These are phyloP conservation scores for Liodrosophila aerea DNA, from an alignment of 2,888 invertebrate genomes.

Conservation along the genomic window DNA sequence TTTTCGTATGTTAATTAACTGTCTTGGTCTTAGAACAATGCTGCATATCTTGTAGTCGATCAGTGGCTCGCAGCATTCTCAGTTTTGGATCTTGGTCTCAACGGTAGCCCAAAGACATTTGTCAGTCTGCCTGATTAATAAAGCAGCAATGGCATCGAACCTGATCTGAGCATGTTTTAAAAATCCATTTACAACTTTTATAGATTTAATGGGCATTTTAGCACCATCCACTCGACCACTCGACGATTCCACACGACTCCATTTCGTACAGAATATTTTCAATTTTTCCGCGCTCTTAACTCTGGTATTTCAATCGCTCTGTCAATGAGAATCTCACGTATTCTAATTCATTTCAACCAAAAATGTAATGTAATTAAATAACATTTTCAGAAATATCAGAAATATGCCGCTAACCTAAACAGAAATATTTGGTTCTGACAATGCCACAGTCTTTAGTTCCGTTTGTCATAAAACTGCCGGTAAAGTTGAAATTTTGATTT, in stretches of 20 bases:
- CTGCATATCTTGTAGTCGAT: constrained; percentile 31
- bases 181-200: constrained; percentile 58
- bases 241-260: too few relatives aligned
- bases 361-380: constrained; percentile 46
- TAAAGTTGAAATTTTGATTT: constrained; percentile 24
- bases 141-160: constrained; percentile 30
- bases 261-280: constrained; percentile 21
- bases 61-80: constrained; percentile 16
- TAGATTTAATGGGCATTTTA: constrained; percentile 48
- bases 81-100: constrained; percentile 5
- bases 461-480: constrained; percentile 45
- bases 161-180: constrained; percentile 43
- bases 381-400: constrained; percentile 13
- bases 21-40: constrained; percentile 1
- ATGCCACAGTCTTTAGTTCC: constrained; percentile 49
- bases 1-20: constrained; percentile 6
- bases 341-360: constrained; percentile 46
- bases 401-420: constrained; percentile 30
- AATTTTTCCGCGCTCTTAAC: constrained; percentile 29
- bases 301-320: constrained; percentile 17
- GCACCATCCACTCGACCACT: constrained; percentile 32
- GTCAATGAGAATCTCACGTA: constrained; percentile 27
- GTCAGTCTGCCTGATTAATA: constrained; percentile 48
- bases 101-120: constrained; percentile 58
- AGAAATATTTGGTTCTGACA: constrained; percentile 19